Evolutionary conservation across 2,113 vertebrate genomes (phyloP).

Genomic region (Hippopotamus amphibius): DNA sequence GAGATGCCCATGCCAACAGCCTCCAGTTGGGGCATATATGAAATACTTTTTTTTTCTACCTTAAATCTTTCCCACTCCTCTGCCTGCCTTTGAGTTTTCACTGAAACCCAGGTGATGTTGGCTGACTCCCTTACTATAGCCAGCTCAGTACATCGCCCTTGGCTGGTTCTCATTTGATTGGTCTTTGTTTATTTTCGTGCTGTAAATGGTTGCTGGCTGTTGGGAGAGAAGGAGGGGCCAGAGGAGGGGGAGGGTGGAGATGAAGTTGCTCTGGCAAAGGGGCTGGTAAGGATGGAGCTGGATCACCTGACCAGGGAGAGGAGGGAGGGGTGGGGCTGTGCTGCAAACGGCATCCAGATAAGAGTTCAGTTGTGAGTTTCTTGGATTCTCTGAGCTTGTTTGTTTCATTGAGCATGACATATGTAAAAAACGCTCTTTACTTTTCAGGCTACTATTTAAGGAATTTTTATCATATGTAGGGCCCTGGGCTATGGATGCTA

Average conservation of each 20-base stretch:
- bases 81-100: not conserved
- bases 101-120: not conserved
- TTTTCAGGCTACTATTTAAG: not conserved
- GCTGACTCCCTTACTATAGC: not conserved
- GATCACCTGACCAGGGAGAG: not conserved
- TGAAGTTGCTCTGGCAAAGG: not conserved
- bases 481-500: not conserved
- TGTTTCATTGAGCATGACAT: not conserved
- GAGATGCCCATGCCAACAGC: rapidly evolving
- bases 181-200: not conserved
- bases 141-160: not conserved
- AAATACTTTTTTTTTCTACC: not conserved
- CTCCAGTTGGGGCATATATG: not conserved
- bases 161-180: not conserved
- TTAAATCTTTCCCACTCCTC: too few species aligned
- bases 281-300: too few species aligned
- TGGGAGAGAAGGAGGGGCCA: not conserved
- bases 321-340: not conserved
- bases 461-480: not conserved
- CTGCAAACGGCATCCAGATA: not conserved
- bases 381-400: not conserved
- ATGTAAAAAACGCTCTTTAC: not conserved
- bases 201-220: not conserved
- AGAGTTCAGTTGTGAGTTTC: not conserved
- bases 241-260: not conserved